Base-by-base conservation (phyloP, 2,888 invertebrate species). In the Anthrax anthrax region DNA sequence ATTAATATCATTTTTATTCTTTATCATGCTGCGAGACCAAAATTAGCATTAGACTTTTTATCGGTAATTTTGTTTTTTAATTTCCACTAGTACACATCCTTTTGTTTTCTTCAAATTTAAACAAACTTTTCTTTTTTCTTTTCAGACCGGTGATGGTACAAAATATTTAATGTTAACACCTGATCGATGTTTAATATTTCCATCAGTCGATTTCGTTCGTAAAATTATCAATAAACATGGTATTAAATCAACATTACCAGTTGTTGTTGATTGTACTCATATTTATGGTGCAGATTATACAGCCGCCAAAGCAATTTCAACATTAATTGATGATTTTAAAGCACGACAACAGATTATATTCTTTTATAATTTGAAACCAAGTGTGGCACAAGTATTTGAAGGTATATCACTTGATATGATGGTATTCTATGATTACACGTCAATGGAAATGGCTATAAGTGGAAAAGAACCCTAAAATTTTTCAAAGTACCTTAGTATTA, bases 211-310 rank as follows among this genome's bases (percentile, higher is more conserved):
- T 68, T 88, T 90, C 69, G 86, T 91, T 52, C 76, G 87, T 50
- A 82, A 85, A 58, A 74, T 87, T 50, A 87, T 91, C 50, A 85
- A 81, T 51, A 89, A 90, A 68, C 81, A 81, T 64, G 85, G 86
- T 46, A 70, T 74, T 12, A 75, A 78, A 36, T 75, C 77, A 53
- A 76, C 74, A 51, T 59, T 81, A 53, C 86, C 88, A 6, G 85
- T 88, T 40, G 87, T 89, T 37, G 78, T 89, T 48, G 88, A 90
- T 69, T 89, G 89, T 68, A 81, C 84, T 44, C 86, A 89, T 69
- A 85, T 89, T 59, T 87, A 88, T 69, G 84, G 85, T 52, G 86
- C 88, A 4, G 89, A 90, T 69, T 90, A 80, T 68, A 89, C 88
- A 3, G 88, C 89, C 4, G 88, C 88, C 49, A 82, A 80, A 64